Evolutionary conservation across 2,888 invertebrate species (phyloP).

Genomic region (Nysson spinosus): DNA sequence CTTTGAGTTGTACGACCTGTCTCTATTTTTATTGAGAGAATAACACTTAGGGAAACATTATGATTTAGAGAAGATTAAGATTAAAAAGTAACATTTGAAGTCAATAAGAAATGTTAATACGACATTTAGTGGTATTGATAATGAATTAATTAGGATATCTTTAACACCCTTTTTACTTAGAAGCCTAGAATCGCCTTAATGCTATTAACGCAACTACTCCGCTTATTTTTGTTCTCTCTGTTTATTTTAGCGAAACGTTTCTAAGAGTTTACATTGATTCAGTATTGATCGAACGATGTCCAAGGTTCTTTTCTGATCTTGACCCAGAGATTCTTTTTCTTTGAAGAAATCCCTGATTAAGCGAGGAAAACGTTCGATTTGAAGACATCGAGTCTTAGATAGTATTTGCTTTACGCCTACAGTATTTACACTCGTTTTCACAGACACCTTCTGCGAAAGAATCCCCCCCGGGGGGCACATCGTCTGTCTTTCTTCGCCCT

Average conservation of each 20-base stretch:
- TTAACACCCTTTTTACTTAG: constrained; percentile 13
- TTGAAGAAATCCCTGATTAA: neutral
- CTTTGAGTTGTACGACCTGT: too few relatives aligned
- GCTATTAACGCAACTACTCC: constrained; percentile 34
- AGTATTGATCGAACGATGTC: neutral
- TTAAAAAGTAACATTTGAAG: too few relatives aligned
- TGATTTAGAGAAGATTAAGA: too few relatives aligned
- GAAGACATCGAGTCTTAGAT: constrained; percentile 1
- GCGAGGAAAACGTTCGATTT: neutral
- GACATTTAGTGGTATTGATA: too few relatives aligned
- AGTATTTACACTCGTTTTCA: constrained; percentile 17
- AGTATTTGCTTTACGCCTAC: constrained; percentile 2
- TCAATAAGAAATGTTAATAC: too few relatives aligned
- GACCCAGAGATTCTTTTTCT: neutral
- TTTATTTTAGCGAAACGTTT: neutral
- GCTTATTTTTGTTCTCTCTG: constrained; percentile 23
- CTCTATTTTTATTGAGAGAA: too few relatives aligned
- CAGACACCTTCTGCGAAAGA: constrained; percentile 1
- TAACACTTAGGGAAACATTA: too few relatives aligned
- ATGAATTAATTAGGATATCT: constrained; percentile 3
- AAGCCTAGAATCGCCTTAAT: constrained; percentile 25
- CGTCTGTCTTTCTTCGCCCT: constrained; percentile 15
- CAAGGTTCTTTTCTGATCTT: neutral
- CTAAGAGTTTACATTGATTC: too few relatives aligned
- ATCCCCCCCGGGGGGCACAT: neutral